phyloP scores from a whole-genome alignment of 2,113 vertebrate species.

The Apteryx mantelli region DNA sequence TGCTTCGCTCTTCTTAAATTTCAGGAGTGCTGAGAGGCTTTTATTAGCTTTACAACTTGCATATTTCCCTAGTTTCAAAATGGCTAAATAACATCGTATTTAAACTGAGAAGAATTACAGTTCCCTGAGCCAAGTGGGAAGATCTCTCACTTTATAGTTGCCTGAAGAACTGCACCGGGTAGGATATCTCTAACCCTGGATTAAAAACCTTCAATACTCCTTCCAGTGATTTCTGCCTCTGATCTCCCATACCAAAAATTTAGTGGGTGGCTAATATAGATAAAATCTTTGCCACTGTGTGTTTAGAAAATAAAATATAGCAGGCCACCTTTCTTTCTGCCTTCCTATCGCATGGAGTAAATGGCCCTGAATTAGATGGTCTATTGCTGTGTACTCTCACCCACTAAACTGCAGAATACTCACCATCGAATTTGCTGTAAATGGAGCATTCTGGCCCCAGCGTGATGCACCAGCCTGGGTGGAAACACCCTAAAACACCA shows the following conservation, averaged over 20 bases:
- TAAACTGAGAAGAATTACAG: background rate
- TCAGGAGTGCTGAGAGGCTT: background rate
- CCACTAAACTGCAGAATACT: rapidly evolving
- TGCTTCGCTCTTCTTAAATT: background rate
- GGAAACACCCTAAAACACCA: rapidly evolving
- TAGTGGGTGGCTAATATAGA: background rate
- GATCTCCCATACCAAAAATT: background rate
- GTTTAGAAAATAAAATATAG: background rate
- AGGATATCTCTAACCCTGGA: background rate
- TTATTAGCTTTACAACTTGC: background rate
- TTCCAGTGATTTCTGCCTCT: no score
- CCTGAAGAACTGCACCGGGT: background rate
- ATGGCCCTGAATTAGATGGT: background rate
- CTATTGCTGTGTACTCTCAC: background rate
- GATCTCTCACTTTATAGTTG: rapidly evolving
- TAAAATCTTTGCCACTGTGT: background rate
- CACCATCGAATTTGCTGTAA: no score
- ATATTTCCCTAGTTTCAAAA: background rate
- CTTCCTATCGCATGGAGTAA: rapidly evolving
- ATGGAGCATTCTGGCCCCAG: no score
- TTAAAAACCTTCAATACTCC: background rate
- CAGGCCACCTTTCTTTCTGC: no score
- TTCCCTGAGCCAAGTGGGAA: background rate
- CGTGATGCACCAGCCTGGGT: rapidly evolving
- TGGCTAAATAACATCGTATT: background rate